These are phyloP conservation scores for Zhengitettix transpicula DNA, from an alignment of 2,888 invertebrate species.

Conservation along the genomic window DNA sequence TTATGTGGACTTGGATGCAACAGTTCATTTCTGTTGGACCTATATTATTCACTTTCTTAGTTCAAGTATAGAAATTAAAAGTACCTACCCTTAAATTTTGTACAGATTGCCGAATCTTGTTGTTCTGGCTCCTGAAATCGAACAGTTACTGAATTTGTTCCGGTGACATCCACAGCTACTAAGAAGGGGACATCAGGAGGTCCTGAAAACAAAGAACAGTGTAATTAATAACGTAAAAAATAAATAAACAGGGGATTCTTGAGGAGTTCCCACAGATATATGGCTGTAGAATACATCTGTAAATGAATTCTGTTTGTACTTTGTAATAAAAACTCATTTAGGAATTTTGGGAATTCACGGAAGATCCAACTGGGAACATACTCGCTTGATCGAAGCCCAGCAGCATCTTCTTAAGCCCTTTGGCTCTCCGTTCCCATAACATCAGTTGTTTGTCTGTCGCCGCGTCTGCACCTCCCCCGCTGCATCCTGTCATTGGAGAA, in stretches of 20 bases:
- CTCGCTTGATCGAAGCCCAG: constrained; percentile 75
- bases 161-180: constrained; percentile 51
- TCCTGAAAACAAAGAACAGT: too few relatives aligned
- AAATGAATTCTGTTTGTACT: too few relatives aligned
- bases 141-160: constrained; percentile 46
- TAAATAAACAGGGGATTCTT: too few relatives aligned
- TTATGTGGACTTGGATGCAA: too few relatives aligned
- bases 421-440: constrained; percentile 72
- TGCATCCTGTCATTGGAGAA: constrained; percentile 43
- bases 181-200: constrained; percentile 68
- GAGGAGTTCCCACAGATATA: too few relatives aligned
- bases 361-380: too few relatives aligned
- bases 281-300: too few relatives aligned
- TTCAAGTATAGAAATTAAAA: too few relatives aligned
- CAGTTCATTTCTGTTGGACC: too few relatives aligned
- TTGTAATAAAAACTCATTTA: too few relatives aligned
- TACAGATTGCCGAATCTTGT: constrained; percentile 62
- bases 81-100: constrained; percentile 81
- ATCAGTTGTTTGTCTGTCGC: constrained; percentile 70
- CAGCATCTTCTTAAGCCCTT: constrained; percentile 63
- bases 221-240: not conserved
- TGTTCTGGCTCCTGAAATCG: constrained; percentile 52
- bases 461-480: constrained; percentile 46
- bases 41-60: too few relatives aligned
- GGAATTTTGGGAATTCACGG: too few relatives aligned